phyloP scores from a whole-genome alignment of 2,797 vertebrate species.

The Vipera ursinii region DNA sequence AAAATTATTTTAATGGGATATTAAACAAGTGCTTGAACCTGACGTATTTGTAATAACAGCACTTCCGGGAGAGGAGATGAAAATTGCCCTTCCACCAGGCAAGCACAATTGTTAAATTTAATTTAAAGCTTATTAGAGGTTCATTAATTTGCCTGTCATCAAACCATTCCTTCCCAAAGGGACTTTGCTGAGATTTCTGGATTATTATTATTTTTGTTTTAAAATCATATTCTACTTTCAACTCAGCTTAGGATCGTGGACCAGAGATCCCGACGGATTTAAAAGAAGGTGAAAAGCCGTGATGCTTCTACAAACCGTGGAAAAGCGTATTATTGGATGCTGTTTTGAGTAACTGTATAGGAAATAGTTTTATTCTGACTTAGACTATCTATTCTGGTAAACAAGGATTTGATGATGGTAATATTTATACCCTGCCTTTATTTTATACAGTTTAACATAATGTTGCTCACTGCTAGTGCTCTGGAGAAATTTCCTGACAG shows the following conservation, averaged over 20 bases:
- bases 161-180: background rate
- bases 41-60: conserved; percentile 11
- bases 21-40: conserved; percentile 15
- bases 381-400: background rate
- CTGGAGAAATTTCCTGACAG: no score
- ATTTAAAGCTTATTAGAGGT: conserved; percentile 12
- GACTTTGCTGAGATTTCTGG: background rate
- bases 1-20: conserved; percentile 39
- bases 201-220: background rate
- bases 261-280: rapidly evolving
- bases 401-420: background rate
- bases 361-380: background rate
- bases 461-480: background rate
- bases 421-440: background rate
- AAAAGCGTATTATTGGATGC: background rate
- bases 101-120: conserved; percentile 9
- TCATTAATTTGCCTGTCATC: conserved; percentile 36
- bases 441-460: background rate
- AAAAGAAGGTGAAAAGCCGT: rapidly evolving
- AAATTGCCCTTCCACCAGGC: conserved; percentile 8
- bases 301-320: no score
- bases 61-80: conserved; percentile 28
- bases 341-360: background rate
- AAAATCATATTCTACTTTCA: background rate
- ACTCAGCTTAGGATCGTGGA: rapidly evolving